Percentiles rank a stretch among this genome's conserved stretches.
Conservation (phyloP, 2,797 vertebrate genomes). For the Typhlichthys subterraneus region DNA sequence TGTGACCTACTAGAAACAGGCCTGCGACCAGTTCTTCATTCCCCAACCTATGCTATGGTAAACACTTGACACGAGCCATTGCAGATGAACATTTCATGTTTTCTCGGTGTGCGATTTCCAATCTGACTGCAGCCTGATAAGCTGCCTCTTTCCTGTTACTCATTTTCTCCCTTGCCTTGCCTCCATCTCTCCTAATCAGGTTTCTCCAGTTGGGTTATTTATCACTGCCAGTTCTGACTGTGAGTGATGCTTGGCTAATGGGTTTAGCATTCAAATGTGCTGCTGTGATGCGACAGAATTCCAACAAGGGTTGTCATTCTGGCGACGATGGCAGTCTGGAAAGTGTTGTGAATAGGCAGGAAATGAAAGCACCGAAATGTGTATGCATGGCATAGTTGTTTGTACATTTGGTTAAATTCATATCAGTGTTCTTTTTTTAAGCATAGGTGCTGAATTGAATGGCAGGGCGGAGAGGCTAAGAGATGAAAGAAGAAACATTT, state of each 20-base stretch:
- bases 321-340: constrained; percentile 57
- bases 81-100: constrained; percentile 73
- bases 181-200: constrained; percentile 75
- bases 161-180: constrained; percentile 75
- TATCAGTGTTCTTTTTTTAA: constrained; percentile 55
- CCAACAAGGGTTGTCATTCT: constrained; percentile 75
- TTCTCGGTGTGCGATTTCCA: constrained; percentile 74
- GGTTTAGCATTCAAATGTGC: constrained; percentile 80
- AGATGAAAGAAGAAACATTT: neutral
- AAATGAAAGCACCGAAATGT: constrained; percentile 68
- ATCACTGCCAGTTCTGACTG: constrained; percentile 76
- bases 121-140: constrained; percentile 75
- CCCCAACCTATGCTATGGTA: constrained; percentile 58
- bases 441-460: constrained; percentile 7
- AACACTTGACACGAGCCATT: constrained; percentile 62
- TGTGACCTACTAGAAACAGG: constrained; percentile 48
- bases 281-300: constrained; percentile 72
- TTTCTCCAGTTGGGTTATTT: constrained; percentile 79
- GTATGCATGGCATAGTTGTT: constrained; percentile 58
- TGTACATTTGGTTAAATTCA: constrained; percentile 57
- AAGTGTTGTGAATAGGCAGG: constrained; percentile 60
- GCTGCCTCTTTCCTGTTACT: constrained; percentile 65
- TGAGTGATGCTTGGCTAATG: constrained; percentile 80
- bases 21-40: constrained; percentile 48
- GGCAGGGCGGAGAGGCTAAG: neutral